Evolutionary conservation across 2,113 vertebrate species (phyloP), one percentile per base, ranked within the genome.

Genomic region (Eretmochelys imbricata): DNA sequence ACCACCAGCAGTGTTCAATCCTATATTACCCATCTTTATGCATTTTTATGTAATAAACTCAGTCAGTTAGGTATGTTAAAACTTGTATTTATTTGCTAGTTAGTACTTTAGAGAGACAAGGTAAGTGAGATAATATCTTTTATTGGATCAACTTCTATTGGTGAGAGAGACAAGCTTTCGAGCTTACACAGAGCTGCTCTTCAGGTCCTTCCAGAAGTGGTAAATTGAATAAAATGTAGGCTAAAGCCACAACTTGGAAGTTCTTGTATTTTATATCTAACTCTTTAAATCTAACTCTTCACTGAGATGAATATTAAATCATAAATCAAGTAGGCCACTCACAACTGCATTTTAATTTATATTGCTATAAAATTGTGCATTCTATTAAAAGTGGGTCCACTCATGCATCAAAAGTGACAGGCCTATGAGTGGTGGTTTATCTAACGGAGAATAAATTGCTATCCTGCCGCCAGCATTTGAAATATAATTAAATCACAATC

Each of bases 281-380:
- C 35, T 89, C 84, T 82, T 84, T 50, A 90, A 91, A 89, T 89
- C 62, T 97, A 53, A 12, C 79, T 93, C 31, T 31, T 94, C 85
- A 78, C 49, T 90, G 59, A 82, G 51, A 82, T 95, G 57, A 95
- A 94, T 93, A 92, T 92, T 92, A 92, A 92, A 88, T 87, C 90
- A 57, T 85, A 90, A 84, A 85, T 95, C 91, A 90, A 88, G 79
- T 79, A 89, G 84, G 49, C 10, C 14, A 72, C 35, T 75, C 72
- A 42, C 78, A 29, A 38, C 35, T 85, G 80, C 50, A 31, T 86
- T 84, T 89, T 85, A 84, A 88, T 96, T 92, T 93, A 88, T 92
- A 54, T 93, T 81, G 20, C 86, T 54, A 81, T 88, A 79, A 94
- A 86, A 86, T 55, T 89, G 25, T 42, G 81, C 50, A 14, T 84